A percentile compares a stretch with the other conserved stretches of the same genome.
phyloP scores from a whole-genome alignment of 2,888 invertebrate species.

The Eristalis tenax region DNA sequence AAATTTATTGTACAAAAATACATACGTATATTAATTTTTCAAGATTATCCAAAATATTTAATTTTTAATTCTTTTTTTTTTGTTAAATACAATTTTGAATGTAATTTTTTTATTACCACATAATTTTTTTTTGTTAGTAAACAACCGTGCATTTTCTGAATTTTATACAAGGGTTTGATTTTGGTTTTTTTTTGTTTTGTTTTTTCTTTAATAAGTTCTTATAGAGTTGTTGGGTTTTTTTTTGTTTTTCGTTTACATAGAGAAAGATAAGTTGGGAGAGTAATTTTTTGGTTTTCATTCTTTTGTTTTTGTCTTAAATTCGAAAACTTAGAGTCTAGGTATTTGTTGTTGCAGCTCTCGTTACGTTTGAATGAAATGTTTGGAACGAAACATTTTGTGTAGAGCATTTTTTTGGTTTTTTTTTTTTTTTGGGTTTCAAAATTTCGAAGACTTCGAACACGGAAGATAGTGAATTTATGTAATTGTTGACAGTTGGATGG shows the following conservation, averaged over 20 bases:
- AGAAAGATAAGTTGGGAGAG: conserved; percentile 32
- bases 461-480: conserved; percentile 71
- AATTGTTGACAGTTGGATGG: conserved; percentile 78
- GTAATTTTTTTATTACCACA: conserved; percentile 54
- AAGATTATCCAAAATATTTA: conserved; percentile 63
- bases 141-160: conserved; percentile 73
- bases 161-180: conserved; percentile 63
- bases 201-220: not conserved
- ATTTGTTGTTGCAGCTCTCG: not conserved
- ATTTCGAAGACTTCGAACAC: conserved; percentile 3
- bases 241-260: conserved; percentile 45
- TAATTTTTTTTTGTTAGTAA: conserved; percentile 63
- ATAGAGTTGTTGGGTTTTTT: not conserved
- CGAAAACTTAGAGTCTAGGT: conserved; percentile 41
- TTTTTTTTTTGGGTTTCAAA: conserved; percentile 1
- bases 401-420: not conserved
- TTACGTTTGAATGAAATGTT: conserved; percentile 35
- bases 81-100: conserved; percentile 17
- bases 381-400: not conserved
- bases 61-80: conserved; percentile 23
- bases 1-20: conserved; percentile 68
- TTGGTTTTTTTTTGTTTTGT: conserved; percentile 21
- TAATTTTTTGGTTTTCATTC: not conserved
- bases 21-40: conserved; percentile 67
- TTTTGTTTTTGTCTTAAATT: conserved; percentile 43